Evolutionary conservation across 2,888 invertebrate genomes (phyloP).

Genomic region (Epirrhoe alternata): DNA sequence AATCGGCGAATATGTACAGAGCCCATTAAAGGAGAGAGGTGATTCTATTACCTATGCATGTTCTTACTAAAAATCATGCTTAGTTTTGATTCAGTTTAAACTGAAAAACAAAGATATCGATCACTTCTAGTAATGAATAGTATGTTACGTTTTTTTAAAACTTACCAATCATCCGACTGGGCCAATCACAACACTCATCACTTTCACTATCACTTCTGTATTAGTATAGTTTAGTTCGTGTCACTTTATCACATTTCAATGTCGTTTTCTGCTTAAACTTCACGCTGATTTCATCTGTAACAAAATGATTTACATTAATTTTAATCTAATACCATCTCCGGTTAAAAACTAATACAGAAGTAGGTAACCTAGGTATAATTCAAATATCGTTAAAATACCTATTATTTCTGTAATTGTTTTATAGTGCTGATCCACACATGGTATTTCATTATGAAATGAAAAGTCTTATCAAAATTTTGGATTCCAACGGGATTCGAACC

Average conservation of each 20-base stretch:
- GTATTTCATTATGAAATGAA: no score
- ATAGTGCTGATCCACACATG: no score
- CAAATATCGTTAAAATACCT: no score
- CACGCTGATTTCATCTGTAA: conserved; percentile 44
- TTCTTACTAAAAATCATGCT: no score
- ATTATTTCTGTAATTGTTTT: no score
- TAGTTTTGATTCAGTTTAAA: not conserved
- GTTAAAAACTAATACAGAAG: no score
- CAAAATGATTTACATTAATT: conserved; percentile 18
- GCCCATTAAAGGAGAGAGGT: no score
- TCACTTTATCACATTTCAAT: conserved; percentile 37
- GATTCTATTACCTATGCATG: no score
- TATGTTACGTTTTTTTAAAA: conserved; percentile 1
- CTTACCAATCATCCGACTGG: conserved; percentile 33
- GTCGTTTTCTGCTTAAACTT: conserved; percentile 32
- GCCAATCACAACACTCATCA: conserved; percentile 27
- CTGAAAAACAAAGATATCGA: not conserved
- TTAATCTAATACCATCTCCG: not conserved
- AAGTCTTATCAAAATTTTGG: no score
- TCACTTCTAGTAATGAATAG: not conserved
- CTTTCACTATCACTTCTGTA: conserved; percentile 32
- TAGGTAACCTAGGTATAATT: no score
- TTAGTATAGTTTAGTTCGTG: conserved; percentile 25
- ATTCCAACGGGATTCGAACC: no score
- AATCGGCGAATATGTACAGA: no score